A percentile compares a stretch with the other conserved stretches of the same genome.
Evolutionary conservation across 2,113 vertebrate species (phyloP).

Genomic region (Ellobius talpinus): DNA sequence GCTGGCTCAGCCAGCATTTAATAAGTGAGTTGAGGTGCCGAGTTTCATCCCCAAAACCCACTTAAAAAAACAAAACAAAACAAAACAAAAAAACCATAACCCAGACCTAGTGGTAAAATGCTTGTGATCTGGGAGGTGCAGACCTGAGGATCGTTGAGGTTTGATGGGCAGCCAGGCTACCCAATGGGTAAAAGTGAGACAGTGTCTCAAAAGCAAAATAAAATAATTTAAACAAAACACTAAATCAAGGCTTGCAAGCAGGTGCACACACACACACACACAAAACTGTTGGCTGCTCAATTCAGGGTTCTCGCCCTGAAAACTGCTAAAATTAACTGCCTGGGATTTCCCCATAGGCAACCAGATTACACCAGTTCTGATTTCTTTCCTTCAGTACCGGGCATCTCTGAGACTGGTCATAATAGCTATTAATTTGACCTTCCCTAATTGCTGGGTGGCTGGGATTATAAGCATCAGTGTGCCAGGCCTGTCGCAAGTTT

Average conservation of each 20-base stretch:
- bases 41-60: not conserved
- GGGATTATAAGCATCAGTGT: not conserved
- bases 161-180: not conserved
- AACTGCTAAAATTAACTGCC: not conserved
- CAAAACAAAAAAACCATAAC: too few species aligned
- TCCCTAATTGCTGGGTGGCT: not conserved
- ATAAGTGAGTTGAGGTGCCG: not conserved
- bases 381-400: not conserved
- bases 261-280: not conserved
- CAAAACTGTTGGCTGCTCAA: too few species aligned
- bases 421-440: not conserved
- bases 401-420: not conserved
- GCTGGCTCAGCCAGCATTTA: not conserved
- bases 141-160: not conserved
- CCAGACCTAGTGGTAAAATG: not conserved
- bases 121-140: not conserved
- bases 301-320: not conserved
- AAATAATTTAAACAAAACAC: not conserved
- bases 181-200: not conserved
- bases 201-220: not conserved
- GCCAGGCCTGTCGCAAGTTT: not conserved
- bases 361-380: too few species aligned
- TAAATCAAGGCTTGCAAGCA: not conserved
- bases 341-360: too few species aligned
- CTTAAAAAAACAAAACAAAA: not conserved